Base-by-base conservation (phyloP, 2,888 invertebrate species). In the Hydrotaea diabolus region DNA sequence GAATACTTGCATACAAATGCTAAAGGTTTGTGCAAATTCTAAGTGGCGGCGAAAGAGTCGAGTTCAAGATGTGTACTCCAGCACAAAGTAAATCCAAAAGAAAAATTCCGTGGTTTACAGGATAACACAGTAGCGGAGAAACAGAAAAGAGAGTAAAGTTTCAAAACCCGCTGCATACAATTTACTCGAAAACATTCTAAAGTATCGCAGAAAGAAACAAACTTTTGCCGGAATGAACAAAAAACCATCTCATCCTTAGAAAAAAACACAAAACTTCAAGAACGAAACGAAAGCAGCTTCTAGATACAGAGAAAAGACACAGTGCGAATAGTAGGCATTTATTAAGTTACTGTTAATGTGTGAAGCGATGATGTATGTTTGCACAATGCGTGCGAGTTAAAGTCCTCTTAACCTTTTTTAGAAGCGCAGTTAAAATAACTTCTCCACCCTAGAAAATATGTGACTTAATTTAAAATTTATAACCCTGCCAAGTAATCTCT, bases 21-120 rank as follows among this genome's bases (percentile, higher is more conserved):
- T 31, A 7, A 15, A 49, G 9, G 19, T 49, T 21, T 55, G 26
- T 19, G 31, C 31, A 55, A 69, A 39, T 23, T 43, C 43, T 69
- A 69, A 73, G 69, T 77, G 26, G 82, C 59, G 57, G 21, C 3
- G 3, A 49, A 76, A 49, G 76, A 71, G 57, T 5, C 71, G 49
- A 72, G 46, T 62, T 13, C n/a, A 31, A 62, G 21, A 49, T n/a
- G 31, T 77, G 36, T 36, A 73, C 73, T 77, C 36, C 11, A 39
- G 36, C 59, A 23, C 62, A n/a, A 62, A 62, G 62, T n/a, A 62
- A 62, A 31, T 62, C n/a, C 19, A 66, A 77, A 72, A 55, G 55
- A 75, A 62, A 72, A 80, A 64, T 72, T 81, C 53, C 76, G 23
- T 71, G 36, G 36, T 64, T 62, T 72, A 23, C 1, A 2, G 23